Evolutionary conservation across 23 tunicate genomes (phyloP).

Genomic region (Ascidia mentula): DNA sequence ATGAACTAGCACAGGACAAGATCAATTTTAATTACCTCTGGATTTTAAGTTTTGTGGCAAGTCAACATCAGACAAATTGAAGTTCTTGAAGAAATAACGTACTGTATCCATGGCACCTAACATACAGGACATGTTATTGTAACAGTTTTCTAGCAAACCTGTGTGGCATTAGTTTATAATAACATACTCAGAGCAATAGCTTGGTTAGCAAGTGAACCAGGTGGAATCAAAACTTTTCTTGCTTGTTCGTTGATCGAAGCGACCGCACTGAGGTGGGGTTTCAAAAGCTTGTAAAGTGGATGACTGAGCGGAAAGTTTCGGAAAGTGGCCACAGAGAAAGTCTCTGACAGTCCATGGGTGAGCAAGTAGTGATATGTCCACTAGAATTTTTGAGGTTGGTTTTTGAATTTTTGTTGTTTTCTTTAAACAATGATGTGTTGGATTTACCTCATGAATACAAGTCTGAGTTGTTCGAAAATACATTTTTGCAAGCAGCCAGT

Average conservation of each 20-base stretch:
- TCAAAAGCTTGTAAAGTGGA: conserved; percentile 41
- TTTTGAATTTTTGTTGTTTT: too few species aligned
- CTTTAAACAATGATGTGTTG: too few species aligned
- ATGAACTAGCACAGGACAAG: too few species aligned
- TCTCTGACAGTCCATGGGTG: conserved; percentile 38
- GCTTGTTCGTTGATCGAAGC: conserved; percentile 28
- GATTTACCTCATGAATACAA: conserved; percentile 54
- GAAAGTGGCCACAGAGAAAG: conserved; percentile 35
- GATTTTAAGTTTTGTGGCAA: background rate
- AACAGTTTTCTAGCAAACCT: too few species aligned
- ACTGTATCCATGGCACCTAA: conserved; percentile 4
- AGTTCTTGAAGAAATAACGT: background rate
- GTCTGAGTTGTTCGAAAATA: conserved; percentile 25
- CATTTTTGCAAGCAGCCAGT: conserved; percentile 81
- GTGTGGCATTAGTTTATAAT: too few species aligned
- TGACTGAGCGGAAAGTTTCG: conserved; percentile 36
- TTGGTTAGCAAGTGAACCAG: conserved; percentile 12
- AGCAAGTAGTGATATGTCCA: conserved; percentile 19
- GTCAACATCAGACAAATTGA: conserved; percentile 1
- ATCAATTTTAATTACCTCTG: background rate
- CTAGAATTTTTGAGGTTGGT: too few species aligned
- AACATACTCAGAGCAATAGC: conserved; percentile 20
- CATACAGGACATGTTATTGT: too few species aligned
- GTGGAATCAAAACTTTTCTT: conserved; percentile 5
- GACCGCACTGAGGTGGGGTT: conserved; percentile 29